Conservation (phyloP, 2,888 invertebrate species). For the Eueremaeus valkanovi region DNA sequence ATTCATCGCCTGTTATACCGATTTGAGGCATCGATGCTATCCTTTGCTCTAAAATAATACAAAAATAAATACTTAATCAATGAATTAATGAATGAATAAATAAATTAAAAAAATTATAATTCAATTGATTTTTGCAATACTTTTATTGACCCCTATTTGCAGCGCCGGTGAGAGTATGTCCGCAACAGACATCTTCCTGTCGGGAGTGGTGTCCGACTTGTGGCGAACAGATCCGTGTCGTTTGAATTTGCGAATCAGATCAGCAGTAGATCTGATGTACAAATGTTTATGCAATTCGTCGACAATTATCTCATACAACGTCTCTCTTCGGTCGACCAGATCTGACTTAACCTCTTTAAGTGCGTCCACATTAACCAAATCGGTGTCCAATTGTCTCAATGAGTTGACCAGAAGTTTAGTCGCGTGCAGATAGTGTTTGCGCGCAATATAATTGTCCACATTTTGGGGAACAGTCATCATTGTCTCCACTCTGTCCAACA, state of each 20-base stretch:
- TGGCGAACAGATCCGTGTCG: constrained; percentile 36
- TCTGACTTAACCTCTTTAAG: constrained; percentile 72
- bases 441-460: constrained; percentile 62
- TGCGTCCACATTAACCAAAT: constrained; percentile 75
- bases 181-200: constrained; percentile 34
- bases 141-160: constrained; percentile 11
- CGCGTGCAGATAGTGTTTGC: constrained; percentile 53
- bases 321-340: constrained; percentile 65
- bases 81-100: neutral
- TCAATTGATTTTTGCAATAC: neutral
- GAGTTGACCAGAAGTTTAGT: constrained; percentile 62
- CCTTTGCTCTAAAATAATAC: neutral
- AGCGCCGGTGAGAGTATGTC: constrained; percentile 36
- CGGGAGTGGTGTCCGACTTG: neutral
- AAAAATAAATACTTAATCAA: neutral
- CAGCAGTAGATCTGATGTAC: constrained; percentile 56
- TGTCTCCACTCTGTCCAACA: constrained; percentile 82
- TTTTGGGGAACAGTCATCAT: constrained; percentile 68
- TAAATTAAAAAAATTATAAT: constrained; percentile 3
- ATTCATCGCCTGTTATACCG: constrained; percentile 9
- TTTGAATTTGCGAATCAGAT: constrained; percentile 42
- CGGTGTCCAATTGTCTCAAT: constrained; percentile 48
- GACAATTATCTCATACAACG: constrained; percentile 64
- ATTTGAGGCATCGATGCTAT: constrained; percentile 23
- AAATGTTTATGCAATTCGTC: constrained; percentile 69